These are phyloP conservation scores for Coturnix japonica DNA, from an alignment of 2,113 vertebrate genomes.

Conservation along the genomic window DNA sequence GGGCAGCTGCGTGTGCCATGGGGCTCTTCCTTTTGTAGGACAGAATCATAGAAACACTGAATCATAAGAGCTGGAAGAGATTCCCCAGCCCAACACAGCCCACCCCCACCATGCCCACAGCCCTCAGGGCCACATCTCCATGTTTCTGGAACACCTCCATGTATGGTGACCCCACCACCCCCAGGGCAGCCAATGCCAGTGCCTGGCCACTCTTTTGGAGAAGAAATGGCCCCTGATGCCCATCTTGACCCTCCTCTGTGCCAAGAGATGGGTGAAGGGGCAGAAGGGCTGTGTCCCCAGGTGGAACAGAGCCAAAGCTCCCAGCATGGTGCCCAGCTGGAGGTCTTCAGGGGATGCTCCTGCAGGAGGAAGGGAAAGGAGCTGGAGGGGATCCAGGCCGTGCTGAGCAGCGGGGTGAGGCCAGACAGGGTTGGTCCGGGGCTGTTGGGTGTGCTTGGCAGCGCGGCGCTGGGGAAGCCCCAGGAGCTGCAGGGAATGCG, in stretches of 20 bases:
- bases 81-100: neutral
- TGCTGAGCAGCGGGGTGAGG: constrained; percentile 57
- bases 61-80: neutral
- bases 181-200: no score
- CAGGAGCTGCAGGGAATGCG: neutral
- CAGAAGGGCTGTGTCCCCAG: neutral
- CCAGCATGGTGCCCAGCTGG: neutral
- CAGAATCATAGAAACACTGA: neutral
- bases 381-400: constrained; percentile 10
- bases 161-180: neutral
- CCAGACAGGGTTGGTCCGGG: constrained; percentile 48
- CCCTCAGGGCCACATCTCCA: no score
- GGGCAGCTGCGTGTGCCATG: neutral
- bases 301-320: neutral
- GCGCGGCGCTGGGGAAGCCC: constrained; percentile 23
- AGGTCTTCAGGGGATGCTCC: constrained; percentile 24
- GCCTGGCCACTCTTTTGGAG: neutral
- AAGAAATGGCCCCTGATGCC: neutral
- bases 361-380: constrained; percentile 25
- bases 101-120: no score
- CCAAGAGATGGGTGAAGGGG: neutral
- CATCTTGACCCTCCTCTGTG: neutral
- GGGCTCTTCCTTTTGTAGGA: neutral
- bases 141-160: no score
- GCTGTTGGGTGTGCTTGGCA: constrained; percentile 46